A percentile compares a stretch with the other conserved stretches of the same genome.
phyloP scores from a whole-genome alignment of 2,888 invertebrate genomes.

The Eurytoma californica region DNA sequence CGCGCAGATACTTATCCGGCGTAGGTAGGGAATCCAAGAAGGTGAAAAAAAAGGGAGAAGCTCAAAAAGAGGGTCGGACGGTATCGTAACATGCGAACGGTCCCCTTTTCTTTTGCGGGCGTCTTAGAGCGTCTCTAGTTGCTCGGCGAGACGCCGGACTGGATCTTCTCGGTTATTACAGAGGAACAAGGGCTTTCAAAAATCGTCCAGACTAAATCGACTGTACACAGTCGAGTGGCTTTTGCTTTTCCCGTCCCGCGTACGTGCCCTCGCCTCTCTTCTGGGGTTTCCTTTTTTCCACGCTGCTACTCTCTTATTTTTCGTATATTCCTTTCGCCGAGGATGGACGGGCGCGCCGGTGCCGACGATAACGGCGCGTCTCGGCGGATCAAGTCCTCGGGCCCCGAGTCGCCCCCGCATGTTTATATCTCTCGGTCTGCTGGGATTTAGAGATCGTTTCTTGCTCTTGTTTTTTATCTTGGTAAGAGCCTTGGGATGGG shows the following conservation, averaged over 20 bases:
- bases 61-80: no score
- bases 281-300: background rate
- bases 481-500: no score
- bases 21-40: constrained; percentile 11
- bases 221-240: background rate
- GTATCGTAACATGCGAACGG: background rate
- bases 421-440: background rate
- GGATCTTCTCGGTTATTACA: constrained; percentile 37
- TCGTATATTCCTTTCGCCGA: background rate
- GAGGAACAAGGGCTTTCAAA: constrained; percentile 29
- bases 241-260: background rate
- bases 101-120: constrained; percentile 21
- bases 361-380: background rate
- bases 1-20: constrained; percentile 67
- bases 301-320: background rate
- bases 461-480: no score
- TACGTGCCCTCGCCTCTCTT: background rate
- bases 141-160: background rate
- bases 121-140: constrained; percentile 3
- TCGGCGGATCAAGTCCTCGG: constrained; percentile 16
- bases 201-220: constrained; percentile 39
- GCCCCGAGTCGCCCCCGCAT: constrained; percentile 1
- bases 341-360: background rate
- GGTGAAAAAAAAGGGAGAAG: no score
- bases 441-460: no score